Conservation (phyloP, 1,140 invertebrate genomes). For the Dinoponera quadriceps region DNA sequence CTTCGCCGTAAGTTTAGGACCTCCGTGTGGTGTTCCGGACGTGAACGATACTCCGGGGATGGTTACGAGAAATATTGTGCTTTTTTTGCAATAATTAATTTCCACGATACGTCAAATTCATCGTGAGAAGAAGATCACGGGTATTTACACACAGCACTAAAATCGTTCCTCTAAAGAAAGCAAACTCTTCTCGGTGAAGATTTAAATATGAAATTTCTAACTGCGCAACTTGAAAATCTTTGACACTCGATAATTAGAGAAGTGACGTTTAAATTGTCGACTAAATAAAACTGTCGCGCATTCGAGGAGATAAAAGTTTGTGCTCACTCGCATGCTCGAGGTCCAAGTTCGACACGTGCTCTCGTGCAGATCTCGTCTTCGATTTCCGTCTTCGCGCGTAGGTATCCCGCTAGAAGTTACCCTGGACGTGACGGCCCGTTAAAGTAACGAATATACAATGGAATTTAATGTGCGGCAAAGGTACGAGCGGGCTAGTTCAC, state of each 20-base stretch:
- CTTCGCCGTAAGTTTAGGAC: constrained; percentile 16
- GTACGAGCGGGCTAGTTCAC: constrained; percentile 49
- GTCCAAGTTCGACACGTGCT: too few species aligned
- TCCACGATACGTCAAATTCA: background rate
- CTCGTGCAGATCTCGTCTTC: too few species aligned
- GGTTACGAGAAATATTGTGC: background rate
- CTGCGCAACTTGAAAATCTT: background rate
- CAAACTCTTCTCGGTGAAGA: background rate
- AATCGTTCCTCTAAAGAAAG: background rate
- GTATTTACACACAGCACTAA: background rate
- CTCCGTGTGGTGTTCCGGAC: background rate
- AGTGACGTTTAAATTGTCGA: background rate
- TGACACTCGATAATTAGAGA: background rate
- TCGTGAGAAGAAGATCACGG: background rate
- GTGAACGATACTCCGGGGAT: background rate
- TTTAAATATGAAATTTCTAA: background rate
- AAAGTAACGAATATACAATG: constrained; percentile 53
- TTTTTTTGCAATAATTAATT: background rate
- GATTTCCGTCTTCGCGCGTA: background rate
- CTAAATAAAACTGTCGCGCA: background rate
- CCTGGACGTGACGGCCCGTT: background rate
- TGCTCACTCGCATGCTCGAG: too few species aligned
- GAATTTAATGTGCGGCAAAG: constrained; percentile 43
- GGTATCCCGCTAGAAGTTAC: background rate
- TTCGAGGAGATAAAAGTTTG: background rate